A percentile compares a stretch with the other conserved stretches of the same genome.
These are phyloP conservation scores for Hylyphantes graminicola DNA, from an alignment of 1,140 invertebrate species.

Conservation along the genomic window DNA sequence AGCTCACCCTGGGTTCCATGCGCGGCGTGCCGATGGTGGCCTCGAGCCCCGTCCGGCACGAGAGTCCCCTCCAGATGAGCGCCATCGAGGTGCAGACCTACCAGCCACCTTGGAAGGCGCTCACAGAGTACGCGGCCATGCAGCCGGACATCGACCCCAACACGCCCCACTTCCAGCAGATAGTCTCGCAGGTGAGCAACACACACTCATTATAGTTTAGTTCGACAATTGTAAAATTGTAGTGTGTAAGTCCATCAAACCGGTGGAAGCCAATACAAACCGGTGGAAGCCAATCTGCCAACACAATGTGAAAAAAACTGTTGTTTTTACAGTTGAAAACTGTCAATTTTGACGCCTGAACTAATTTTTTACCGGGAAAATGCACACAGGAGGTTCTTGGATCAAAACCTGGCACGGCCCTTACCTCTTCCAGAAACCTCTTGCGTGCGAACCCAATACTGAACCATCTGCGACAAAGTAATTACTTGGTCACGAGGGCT, in stretches of 20 bases:
- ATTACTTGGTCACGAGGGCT: no score
- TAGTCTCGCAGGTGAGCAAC: slow-evolving; percentile 87
- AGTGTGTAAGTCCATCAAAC: neutral
- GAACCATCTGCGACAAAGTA: no score
- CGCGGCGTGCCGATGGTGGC: slow-evolving; percentile 97
- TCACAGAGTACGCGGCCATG: slow-evolving; percentile 91
- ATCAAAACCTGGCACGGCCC: no score
- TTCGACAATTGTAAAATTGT: neutral
- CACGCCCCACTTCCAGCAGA: slow-evolving; percentile 92
- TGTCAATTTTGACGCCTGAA: no score
- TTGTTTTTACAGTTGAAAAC: no score
- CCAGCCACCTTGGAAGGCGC: slow-evolving; percentile 96
- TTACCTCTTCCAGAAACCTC: no score
- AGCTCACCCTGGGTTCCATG: slow-evolving; percentile 89
- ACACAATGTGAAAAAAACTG: no score
- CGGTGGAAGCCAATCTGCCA: no score
- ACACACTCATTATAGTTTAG: neutral
- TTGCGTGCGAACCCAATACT: no score
- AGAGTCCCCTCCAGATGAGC: slow-evolving; percentile 85
- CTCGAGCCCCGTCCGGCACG: slow-evolving; percentile 91
- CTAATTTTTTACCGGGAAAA: no score
- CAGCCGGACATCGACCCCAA: slow-evolving; percentile 89
- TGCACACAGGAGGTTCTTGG: no score
- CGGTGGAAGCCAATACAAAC: neutral
- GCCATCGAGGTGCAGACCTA: slow-evolving; percentile 93